phyloP scores from a whole-genome alignment of 2,113 vertebrate species.

The Tachuris rubrigastra region DNA sequence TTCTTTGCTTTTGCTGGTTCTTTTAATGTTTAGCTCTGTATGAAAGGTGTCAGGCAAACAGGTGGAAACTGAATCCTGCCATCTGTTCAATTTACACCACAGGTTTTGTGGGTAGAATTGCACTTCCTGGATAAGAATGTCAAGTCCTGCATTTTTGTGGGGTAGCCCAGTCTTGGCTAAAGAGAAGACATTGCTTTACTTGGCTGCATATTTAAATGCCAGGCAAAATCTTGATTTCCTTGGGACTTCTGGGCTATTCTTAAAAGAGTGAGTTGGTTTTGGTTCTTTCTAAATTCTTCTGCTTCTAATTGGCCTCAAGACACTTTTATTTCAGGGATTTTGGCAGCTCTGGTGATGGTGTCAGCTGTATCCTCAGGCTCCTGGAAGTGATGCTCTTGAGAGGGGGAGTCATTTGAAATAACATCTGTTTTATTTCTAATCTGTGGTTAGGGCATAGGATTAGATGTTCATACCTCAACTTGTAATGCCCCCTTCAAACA shows the following conservation, averaged over 20 bases:
- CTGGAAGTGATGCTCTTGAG: neutral
- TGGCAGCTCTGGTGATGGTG: neutral
- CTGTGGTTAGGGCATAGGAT: neutral
- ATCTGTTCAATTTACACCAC: neutral
- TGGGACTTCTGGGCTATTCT: neutral
- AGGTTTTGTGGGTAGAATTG: neutral
- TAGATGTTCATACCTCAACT: neutral
- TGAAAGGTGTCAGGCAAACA: neutral
- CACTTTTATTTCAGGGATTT: neutral
- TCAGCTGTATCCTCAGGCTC: neutral
- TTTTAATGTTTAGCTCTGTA: neutral
- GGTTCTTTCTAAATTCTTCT: neutral
- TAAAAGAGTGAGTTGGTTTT: neutral
- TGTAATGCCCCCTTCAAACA: neutral
- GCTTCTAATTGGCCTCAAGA: neutral
- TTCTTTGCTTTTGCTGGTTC: neutral
- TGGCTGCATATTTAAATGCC: neutral
- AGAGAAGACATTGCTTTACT: neutral
- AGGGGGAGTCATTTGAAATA: neutral
- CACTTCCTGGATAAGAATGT: neutral
- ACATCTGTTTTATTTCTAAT: neutral
- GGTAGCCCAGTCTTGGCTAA: neutral
- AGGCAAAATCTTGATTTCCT: neutral
- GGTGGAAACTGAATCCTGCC: neutral
- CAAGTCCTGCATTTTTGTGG: neutral